Conservation (phyloP, 2,797 vertebrate genomes). For the Jordanella pulchra region DNA sequence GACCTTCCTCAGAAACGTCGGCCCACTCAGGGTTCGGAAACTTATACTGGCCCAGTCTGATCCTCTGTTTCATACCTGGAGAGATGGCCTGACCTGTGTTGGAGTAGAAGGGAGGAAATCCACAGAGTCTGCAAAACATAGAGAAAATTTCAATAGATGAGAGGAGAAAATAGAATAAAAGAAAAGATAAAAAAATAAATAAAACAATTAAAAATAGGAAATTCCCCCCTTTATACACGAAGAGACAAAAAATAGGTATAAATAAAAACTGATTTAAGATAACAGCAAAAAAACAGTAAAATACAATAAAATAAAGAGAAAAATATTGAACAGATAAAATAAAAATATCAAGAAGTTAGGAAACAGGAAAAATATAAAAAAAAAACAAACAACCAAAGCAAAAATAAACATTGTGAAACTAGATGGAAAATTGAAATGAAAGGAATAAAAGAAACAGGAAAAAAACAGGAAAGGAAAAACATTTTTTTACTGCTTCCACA, state of each 20-base stretch:
- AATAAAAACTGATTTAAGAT: not conserved
- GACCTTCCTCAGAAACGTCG: conserved; percentile 94
- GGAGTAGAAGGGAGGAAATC: conserved; percentile 96
- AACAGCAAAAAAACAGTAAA: not conserved
- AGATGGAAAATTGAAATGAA: too few species aligned
- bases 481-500: not conserved
- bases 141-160: conserved; percentile 1
- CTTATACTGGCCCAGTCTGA: conserved; percentile 93
- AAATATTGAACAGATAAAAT: too few species aligned
- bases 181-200: not conserved
- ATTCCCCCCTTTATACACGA: too few species aligned
- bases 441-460: too few species aligned
- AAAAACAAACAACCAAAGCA: too few species aligned
- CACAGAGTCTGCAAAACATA: conserved; percentile 84
- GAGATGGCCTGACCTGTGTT: conserved; percentile 96
- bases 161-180: not conserved
- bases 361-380: too few species aligned
- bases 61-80: conserved; percentile 95
- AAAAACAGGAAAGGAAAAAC: not conserved
- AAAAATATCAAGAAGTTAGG: too few species aligned
- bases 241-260: too few species aligned
- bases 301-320: too few species aligned
- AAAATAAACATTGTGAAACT: too few species aligned
- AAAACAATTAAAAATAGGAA: not conserved
- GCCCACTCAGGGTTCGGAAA: conserved; percentile 95